Conservation (phyloP, 35 echinoderm and acorn worm genomes). For the Amphiura filiformis region DNA sequence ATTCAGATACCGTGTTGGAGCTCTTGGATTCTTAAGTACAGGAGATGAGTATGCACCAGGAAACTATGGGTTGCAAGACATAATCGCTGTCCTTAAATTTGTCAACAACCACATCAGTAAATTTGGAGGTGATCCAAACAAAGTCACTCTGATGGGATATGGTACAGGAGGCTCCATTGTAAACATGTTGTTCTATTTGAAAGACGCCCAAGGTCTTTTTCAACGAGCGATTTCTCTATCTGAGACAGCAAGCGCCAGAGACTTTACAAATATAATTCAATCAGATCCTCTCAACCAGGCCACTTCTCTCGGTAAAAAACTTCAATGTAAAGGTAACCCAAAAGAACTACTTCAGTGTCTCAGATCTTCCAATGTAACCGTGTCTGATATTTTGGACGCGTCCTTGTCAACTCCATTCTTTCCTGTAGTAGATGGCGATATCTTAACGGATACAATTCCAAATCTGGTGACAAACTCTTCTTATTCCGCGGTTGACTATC, state of each 20-base stretch:
- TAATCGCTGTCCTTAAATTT: slow-evolving; percentile 25
- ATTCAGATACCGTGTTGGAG: slow-evolving; percentile 49
- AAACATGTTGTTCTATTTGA: neutral
- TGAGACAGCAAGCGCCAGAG: neutral
- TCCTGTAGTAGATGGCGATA: slow-evolving; percentile 59
- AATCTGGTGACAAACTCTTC: neutral
- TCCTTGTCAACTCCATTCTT: slow-evolving; percentile 16
- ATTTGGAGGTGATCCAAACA: slow-evolving; percentile 30
- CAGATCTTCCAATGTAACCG: neutral
- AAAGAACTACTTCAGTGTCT: slow-evolving; percentile 31
- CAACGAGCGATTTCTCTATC: slow-evolving; percentile 23
- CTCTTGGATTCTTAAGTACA: slow-evolving; percentile 50
- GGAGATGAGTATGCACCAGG: slow-evolving; percentile 4
- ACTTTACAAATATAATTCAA: neutral
- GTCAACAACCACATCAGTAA: slow-evolving; percentile 31
- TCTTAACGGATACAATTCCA: neutral
- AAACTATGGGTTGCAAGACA: slow-evolving; percentile 26
- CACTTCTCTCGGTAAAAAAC: neutral
- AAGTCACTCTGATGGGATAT: slow-evolving; percentile 33
- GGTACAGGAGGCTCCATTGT: slow-evolving; percentile 17
- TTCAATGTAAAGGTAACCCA: neutral
- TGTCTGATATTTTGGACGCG: neutral
- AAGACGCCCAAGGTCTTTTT: slow-evolving; percentile 6
- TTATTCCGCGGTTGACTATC: neutral
- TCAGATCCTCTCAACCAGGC: slow-evolving; percentile 12